These are phyloP conservation scores for Corvus hawaiiensis DNA, from an alignment of 2,113 vertebrate species.

Conservation along the genomic window DNA sequence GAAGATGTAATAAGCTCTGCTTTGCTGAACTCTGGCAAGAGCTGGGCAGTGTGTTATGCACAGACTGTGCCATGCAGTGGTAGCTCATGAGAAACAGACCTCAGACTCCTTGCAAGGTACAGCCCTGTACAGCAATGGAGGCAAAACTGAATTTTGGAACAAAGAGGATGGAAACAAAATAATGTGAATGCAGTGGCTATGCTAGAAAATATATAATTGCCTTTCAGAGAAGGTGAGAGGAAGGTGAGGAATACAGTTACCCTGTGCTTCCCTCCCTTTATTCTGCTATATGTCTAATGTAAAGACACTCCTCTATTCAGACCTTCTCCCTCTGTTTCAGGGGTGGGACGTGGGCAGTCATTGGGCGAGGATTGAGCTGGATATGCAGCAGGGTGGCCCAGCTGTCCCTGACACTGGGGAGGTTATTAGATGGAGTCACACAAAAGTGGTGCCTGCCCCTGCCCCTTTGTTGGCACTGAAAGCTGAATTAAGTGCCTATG, in stretches of 20 bases:
- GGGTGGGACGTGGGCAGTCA: not conserved
- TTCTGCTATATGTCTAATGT: not conserved
- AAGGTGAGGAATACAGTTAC: not conserved
- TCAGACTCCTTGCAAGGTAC: not conserved
- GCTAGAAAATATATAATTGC: not conserved
- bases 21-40: not conserved
- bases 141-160: not conserved
- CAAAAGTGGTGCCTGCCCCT: not conserved
- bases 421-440: not conserved
- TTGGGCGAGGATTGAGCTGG: not conserved
- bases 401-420: not conserved
- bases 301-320: not conserved
- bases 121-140: not conserved
- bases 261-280: not conserved
- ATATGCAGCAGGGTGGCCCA: not conserved
- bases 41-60: not conserved
- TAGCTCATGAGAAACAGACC: not conserved
- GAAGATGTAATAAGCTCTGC: not conserved
- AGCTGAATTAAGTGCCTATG: not conserved
- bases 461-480: not conserved
- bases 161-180: not conserved
- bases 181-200: not conserved
- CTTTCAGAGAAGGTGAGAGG: not conserved
- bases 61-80: not conserved
- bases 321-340: not conserved